Conservation (phyloP, 1,140 invertebrate genomes). For the Neuroterus valhalla region DNA sequence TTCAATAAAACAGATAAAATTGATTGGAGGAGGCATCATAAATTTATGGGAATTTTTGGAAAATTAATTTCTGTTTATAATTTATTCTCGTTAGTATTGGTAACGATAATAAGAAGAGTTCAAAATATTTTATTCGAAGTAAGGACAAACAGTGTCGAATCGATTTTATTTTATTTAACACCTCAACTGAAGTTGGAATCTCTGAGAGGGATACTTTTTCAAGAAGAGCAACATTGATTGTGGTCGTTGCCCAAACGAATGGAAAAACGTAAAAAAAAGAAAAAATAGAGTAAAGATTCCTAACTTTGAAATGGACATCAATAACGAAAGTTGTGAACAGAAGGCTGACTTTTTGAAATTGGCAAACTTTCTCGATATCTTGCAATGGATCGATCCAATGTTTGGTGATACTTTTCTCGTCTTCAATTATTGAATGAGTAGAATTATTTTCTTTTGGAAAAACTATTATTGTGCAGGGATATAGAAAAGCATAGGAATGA, state of each 20-base stretch:
- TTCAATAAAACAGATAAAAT: too few relatives aligned
- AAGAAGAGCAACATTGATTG: background rate
- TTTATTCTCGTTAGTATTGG: too few relatives aligned
- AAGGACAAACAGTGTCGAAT: too few relatives aligned
- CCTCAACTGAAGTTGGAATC: too few relatives aligned
- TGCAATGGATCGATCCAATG: background rate
- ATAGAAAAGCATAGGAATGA: too few relatives aligned
- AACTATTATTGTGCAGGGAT: too few relatives aligned
- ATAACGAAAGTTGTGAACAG: slow-evolving; percentile 19
- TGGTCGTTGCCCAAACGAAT: background rate
- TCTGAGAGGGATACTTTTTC: background rate
- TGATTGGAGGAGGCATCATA: too few relatives aligned
- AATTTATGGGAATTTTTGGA: too few relatives aligned
- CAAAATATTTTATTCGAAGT: too few relatives aligned
- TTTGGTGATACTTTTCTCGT: slow-evolving; percentile 5
- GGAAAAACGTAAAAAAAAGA: background rate
- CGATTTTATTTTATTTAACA: too few relatives aligned
- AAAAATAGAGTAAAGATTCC: slow-evolving; percentile 5
- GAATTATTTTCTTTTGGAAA: slow-evolving; percentile 2
- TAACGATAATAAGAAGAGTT: too few relatives aligned
- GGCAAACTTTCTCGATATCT: slow-evolving; percentile 25
- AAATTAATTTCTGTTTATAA: too few relatives aligned
- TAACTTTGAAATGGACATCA: slow-evolving; percentile 25
- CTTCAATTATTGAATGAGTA: background rate
- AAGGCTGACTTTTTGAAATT: slow-evolving; percentile 23